A percentile compares a stretch with the other conserved stretches of the same genome.
Evolutionary conservation across 2,888 invertebrate genomes (phyloP).

Genomic region (Aporophyla lueneburgensis): DNA sequence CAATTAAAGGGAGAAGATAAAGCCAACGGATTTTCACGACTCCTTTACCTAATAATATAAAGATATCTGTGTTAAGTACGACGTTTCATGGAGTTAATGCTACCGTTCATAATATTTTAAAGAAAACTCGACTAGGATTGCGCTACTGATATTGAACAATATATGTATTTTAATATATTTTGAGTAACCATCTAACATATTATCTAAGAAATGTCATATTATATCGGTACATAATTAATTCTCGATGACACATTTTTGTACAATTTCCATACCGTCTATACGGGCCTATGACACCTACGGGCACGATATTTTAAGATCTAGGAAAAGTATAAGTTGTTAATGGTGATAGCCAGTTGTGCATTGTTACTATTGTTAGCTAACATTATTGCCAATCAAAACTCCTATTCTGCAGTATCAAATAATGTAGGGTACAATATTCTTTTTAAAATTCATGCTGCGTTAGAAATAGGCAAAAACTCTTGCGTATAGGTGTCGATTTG

Average conservation of each 20-base stretch:
- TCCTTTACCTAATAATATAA: slow-evolving; percentile 70
- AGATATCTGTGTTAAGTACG: slow-evolving; percentile 52
- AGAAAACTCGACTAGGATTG: no score
- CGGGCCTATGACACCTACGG: no score
- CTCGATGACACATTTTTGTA: no score
- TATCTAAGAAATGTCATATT: no score
- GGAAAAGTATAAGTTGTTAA: no score
- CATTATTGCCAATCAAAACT: not conserved
- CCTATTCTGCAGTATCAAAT: not conserved
- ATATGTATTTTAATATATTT: no score
- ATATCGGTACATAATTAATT: no score
- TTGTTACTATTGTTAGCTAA: not conserved
- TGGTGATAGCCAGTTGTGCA: no score
- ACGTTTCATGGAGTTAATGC: slow-evolving; percentile 32
- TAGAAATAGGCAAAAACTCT: slow-evolving; percentile 65
- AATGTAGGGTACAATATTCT: slow-evolving; percentile 20
- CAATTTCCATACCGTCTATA: no score
- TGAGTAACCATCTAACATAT: no score
- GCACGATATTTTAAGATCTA: no score
- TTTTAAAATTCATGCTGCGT: slow-evolving; percentile 66
- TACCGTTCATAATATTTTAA: slow-evolving; percentile 1
- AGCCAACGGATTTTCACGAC: slow-evolving; percentile 76
- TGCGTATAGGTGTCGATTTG: slow-evolving; percentile 75
- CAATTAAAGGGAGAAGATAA: slow-evolving; percentile 86
- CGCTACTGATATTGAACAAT: no score